phyloP scores from a whole-genome alignment of 1,140 invertebrate species.

The Hypsibius dujardini region DNA sequence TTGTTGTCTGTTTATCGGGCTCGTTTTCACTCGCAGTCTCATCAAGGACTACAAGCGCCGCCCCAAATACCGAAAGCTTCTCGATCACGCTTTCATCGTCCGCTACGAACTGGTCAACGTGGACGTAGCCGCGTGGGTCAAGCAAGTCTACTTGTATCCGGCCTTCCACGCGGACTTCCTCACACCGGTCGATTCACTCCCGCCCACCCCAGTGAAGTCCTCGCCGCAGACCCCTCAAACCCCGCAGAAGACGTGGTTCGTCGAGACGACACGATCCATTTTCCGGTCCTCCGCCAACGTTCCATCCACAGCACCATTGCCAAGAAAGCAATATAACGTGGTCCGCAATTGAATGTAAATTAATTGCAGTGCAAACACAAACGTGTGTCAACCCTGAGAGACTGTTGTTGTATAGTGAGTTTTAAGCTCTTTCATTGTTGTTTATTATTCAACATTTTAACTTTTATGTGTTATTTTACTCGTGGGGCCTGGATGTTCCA shows the following conservation, averaged over 20 bases:
- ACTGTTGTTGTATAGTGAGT: not conserved
- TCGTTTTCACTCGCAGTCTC: conserved; percentile 51
- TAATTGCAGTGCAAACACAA: not conserved
- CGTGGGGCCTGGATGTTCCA: too few species aligned
- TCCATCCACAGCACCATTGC: conserved; percentile 7
- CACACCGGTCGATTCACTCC: not conserved
- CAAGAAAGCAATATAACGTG: conserved; percentile 10
- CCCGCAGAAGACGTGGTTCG: not conserved
- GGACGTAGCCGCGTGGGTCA: conserved; percentile 68
- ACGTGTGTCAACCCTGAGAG: too few species aligned
- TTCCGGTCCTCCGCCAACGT: not conserved
- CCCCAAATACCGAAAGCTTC: conserved; percentile 75
- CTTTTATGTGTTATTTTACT: too few species aligned
- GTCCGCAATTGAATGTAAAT: not conserved
- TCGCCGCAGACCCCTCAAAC: not conserved
- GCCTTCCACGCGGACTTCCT: not conserved
- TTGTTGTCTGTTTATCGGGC: conserved; percentile 20
- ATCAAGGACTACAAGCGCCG: conserved; percentile 71
- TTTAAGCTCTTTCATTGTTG: not conserved
- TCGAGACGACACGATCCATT: not conserved
- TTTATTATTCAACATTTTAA: not conserved
- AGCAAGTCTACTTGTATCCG: conserved; percentile 40
- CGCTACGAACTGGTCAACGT: conserved; percentile 51
- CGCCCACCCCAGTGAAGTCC: not conserved
- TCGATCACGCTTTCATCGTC: conserved; percentile 66